A percentile compares a stretch with the other conserved stretches of the same genome.
phyloP scores from a whole-genome alignment of 2,888 invertebrate genomes.

The Meliscaeva auricollis region DNA sequence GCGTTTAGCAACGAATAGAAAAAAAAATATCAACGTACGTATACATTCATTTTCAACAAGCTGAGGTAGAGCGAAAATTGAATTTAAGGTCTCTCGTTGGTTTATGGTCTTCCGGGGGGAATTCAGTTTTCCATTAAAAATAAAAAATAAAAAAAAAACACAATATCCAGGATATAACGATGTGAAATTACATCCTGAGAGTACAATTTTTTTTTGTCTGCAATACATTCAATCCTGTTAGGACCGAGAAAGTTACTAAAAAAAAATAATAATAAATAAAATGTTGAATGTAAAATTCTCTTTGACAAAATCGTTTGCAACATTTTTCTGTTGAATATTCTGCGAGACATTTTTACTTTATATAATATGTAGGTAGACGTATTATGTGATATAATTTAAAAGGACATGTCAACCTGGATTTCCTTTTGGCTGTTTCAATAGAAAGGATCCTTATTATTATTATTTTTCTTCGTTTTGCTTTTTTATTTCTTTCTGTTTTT shows the following conservation, averaged over 20 bases:
- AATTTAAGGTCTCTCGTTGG: constrained; percentile 58
- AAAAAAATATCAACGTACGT: too few species aligned
- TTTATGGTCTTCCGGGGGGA: constrained; percentile 49
- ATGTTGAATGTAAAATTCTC: constrained; percentile 30
- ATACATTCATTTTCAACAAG: constrained; percentile 12
- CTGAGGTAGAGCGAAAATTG: constrained; percentile 45
- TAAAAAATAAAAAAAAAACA: constrained; percentile 12
- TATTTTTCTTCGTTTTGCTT: not conserved
- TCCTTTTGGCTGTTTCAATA: constrained; percentile 32
- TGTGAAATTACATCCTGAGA: constrained; percentile 61
- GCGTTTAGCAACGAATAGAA: not conserved
- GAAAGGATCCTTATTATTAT: constrained; percentile 17
- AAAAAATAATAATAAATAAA: not conserved
- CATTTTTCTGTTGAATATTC: constrained; percentile 1
- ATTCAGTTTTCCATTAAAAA: constrained; percentile 39
- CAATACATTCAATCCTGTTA: not conserved
- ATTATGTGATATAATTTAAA: constrained; percentile 34
- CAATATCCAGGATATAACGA: constrained; percentile 59
- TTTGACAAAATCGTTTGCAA: constrained; percentile 29
- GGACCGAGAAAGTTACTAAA: not conserved
- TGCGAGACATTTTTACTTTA: not conserved
- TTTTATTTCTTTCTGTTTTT: constrained; percentile 12
- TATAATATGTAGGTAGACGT: not conserved
- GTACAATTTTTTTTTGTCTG: constrained; percentile 5
- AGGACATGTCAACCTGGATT: constrained; percentile 42